phyloP scores from a whole-genome alignment of 2,797 vertebrate species.

The Megaceryle alcyon region DNA sequence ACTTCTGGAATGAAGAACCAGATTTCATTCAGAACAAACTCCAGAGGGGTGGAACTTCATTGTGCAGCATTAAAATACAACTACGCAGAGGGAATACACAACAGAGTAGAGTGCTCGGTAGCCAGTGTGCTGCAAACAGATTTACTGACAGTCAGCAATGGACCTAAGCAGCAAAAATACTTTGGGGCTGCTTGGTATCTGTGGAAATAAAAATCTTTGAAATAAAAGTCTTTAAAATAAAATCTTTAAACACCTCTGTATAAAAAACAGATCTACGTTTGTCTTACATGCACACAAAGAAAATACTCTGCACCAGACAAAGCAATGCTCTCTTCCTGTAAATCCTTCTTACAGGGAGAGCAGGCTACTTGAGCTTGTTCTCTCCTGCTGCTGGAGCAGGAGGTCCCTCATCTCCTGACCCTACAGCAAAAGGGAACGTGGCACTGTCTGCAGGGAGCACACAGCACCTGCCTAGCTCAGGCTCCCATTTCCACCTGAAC shows the following conservation, averaged over 20 bases:
- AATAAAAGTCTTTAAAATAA: not conserved
- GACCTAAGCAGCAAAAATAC: not conserved
- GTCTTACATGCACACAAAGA: not conserved
- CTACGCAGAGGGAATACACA: not conserved
- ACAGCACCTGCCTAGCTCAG: not conserved
- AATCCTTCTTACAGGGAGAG: not conserved
- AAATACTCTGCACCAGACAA: rapidly evolving
- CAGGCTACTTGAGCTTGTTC: rapidly evolving
- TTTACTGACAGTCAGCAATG: not conserved
- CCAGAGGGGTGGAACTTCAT: rapidly evolving
- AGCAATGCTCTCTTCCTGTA: not conserved
- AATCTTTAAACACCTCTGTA: not conserved
- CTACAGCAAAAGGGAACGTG: not conserved
- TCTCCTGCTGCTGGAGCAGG: not conserved
- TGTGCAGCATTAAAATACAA: not conserved
- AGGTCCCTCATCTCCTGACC: not conserved
- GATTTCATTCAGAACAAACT: not conserved
- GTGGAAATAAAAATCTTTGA: not conserved
- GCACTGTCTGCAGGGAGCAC: not conserved
- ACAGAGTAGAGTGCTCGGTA: not conserved
- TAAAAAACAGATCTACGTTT: not conserved
- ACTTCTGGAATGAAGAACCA: not conserved
- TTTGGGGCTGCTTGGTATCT: not conserved
- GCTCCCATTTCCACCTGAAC: not conserved
- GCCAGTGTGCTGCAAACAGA: rapidly evolving